A percentile compares a stretch with the other conserved stretches of the same genome.
These are phyloP conservation scores for Rhopalosiphum padi DNA, from an alignment of 1,140 invertebrate genomes.

Conservation along the genomic window DNA sequence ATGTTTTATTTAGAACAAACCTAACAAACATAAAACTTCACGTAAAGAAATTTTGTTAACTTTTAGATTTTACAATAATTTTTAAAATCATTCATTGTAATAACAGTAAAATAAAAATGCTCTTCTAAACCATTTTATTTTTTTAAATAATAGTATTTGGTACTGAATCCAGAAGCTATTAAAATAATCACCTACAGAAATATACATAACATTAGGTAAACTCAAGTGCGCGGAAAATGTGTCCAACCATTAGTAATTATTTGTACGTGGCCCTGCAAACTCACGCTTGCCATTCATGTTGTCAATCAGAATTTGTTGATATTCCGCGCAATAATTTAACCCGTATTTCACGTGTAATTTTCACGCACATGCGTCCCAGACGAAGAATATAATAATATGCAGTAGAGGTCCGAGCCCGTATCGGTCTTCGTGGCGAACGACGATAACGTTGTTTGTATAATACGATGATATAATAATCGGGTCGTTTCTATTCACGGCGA, in stretches of 20 bases:
- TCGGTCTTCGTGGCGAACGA: not conserved
- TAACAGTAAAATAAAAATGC: too few relatives aligned
- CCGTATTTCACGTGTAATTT: not conserved
- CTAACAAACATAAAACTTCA: too few relatives aligned
- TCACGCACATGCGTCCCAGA: not conserved
- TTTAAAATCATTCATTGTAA: too few relatives aligned
- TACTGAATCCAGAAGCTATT: too few relatives aligned
- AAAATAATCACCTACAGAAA: too few relatives aligned
- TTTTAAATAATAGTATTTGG: too few relatives aligned
- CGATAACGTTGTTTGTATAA: not conserved
- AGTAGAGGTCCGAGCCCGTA: not conserved
- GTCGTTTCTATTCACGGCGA: conserved; percentile 17
- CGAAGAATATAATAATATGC: not conserved
- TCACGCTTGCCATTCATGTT: not conserved
- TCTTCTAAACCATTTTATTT: too few relatives aligned
- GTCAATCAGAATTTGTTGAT: not conserved
- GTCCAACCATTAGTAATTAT: not conserved
- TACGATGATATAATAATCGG: not conserved
- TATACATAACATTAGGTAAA: not conserved
- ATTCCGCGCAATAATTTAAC: not conserved
- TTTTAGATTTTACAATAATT: too few relatives aligned
- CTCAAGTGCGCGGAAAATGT: not conserved
- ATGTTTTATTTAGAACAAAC: too few relatives aligned
- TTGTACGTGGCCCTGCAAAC: not conserved
- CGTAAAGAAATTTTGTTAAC: too few relatives aligned